These are phyloP conservation scores for Leptopilina boulardi DNA, from an alignment of 1,140 invertebrate genomes.

Conservation along the genomic window DNA sequence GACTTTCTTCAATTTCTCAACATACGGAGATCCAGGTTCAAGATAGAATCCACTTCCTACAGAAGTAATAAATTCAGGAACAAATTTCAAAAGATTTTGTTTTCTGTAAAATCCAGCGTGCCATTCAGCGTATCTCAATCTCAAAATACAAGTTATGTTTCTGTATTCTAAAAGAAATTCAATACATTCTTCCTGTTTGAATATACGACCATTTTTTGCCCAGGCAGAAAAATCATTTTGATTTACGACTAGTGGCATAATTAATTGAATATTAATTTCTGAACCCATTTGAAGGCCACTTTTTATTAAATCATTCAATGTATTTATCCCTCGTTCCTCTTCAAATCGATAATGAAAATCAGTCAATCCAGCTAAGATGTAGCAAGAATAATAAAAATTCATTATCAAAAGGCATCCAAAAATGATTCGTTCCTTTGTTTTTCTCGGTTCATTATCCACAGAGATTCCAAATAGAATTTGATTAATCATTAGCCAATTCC, in stretches of 20 bases:
- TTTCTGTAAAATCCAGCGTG: background rate
- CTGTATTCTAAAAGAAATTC: background rate
- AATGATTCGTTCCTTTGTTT: background rate
- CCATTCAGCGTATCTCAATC: background rate
- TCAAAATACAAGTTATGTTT: background rate
- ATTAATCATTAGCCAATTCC: background rate
- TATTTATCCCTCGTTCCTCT: background rate
- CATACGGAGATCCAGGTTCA: background rate
- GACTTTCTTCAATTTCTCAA: background rate
- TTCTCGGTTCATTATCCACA: background rate
- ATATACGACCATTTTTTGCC: background rate
- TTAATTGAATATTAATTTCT: background rate
- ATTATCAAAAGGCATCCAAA: background rate
- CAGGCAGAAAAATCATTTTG: background rate
- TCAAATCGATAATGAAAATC: background rate
- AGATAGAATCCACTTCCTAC: background rate
- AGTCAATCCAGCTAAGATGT: background rate
- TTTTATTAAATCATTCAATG: background rate
- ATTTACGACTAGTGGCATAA: background rate
- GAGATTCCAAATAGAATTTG: background rate
- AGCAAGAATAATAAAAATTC: background rate
- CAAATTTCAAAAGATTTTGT: background rate
- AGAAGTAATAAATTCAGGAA: background rate
- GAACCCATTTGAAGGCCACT: background rate
- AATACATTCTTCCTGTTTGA: background rate